Evolutionary conservation across 1,140 invertebrate species (phyloP), one percentile per base, ranked within the genome.

Genomic region (Cataglyphis hispanica): DNA sequence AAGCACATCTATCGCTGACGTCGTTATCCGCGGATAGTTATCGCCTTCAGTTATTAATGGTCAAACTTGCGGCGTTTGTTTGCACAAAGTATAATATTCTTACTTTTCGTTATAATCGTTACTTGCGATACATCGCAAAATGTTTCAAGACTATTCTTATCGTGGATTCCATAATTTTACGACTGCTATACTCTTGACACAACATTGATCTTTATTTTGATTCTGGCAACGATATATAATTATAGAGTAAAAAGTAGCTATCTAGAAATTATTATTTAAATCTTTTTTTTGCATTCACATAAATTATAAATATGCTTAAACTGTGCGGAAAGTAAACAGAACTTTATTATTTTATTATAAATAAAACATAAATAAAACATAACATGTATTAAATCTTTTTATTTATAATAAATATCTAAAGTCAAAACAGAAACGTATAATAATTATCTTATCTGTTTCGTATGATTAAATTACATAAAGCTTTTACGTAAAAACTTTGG

Each of bases 21-120:
- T 72, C 69, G 25, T 61, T 43, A 34, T n/a, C 22, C 37, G 19
- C 3, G 58, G 25, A 61, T 84, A 61, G 43, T 74, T 61, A 50
- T 75, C 43, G 25, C 16, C 13, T 46, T 11, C n/a, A 13, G 34
- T 46, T 75, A 74, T 19, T 22, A 67, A 56, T 43, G 8, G 13
- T 22, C 67, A 19, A n/a, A 46, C 61, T 8, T 61, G 31, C n/a
- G 37, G 1, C 37, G 22, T 6, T 80, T 11, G 25, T 46, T 22
- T 58, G 27, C 22, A 22, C 22, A 1, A 19, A 43, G 64, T 11
- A 6, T 43, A n/a, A n/a, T 11, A 13, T 56, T 37, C 2, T 43
- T 75, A 31, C 19, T 31, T 31, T 19, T n/a, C n/a, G n/a, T n/a
- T 25, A 7, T 46, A 43, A 83, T 64, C 11, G 13, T 22, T 83